phyloP scores from a whole-genome alignment of 2,113 vertebrate species.

The Junco hyemalis region DNA sequence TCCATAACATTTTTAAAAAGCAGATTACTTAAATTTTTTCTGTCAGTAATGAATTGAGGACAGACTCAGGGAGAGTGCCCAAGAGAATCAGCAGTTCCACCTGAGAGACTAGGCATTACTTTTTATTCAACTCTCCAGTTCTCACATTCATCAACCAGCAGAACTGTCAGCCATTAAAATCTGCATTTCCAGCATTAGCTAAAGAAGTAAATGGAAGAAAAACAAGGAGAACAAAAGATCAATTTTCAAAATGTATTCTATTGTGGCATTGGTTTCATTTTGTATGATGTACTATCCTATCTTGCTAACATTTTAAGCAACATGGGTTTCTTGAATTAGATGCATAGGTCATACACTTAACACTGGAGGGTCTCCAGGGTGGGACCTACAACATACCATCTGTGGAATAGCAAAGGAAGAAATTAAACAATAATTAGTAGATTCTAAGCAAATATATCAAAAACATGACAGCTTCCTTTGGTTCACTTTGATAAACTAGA shows the following conservation, averaged over 20 bases:
- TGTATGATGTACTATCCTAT: background rate
- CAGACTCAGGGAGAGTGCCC: background rate
- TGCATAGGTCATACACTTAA: background rate
- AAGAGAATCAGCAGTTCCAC: slow-evolving; percentile 18
- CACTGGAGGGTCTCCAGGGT: background rate
- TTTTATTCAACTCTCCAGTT: background rate
- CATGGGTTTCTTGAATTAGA: background rate
- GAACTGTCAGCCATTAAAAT: background rate
- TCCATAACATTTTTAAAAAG: background rate
- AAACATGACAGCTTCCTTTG: background rate
- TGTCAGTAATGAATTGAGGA: slow-evolving; percentile 18
- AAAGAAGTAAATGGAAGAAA: background rate
- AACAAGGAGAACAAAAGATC: background rate
- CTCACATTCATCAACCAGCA: slow-evolving; percentile 1
- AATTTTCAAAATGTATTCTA: background rate
- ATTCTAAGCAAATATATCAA: background rate
- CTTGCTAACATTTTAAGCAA: background rate
- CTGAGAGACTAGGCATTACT: background rate
- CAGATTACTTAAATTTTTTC: background rate
- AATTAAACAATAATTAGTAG: background rate
- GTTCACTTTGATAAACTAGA: background rate
- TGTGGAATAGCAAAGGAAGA: background rate
- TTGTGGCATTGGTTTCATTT: background rate
- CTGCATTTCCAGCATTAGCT: background rate
- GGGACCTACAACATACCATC: background rate